Evolutionary conservation across 2,113 vertebrate species (phyloP).

Genomic region (Heliornis fulica): DNA sequence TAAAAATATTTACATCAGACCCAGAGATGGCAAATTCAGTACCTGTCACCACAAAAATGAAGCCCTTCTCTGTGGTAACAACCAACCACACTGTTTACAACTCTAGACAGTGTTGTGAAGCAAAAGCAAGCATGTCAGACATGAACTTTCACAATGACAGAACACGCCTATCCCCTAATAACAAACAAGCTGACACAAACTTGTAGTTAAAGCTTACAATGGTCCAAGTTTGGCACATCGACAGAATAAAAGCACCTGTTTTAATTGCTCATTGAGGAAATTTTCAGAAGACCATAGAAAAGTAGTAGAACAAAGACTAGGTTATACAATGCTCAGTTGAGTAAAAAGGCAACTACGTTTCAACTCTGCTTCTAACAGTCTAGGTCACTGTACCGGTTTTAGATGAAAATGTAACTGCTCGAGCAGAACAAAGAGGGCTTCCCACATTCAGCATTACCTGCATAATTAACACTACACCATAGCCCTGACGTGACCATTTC

Average conservation of each 20-base stretch:
- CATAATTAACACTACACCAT: not conserved
- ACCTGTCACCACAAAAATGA: not conserved
- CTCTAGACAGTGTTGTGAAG: not conserved
- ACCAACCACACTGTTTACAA: not conserved
- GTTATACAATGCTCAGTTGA: conserved; percentile 40
- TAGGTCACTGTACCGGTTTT: conserved; percentile 34
- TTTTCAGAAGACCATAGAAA: conserved; percentile 33
- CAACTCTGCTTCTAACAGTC: conserved; percentile 45
- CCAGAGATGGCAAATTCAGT: not conserved
- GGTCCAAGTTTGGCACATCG: conserved; percentile 71
- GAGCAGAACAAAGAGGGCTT: conserved; percentile 9
- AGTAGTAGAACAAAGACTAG: conserved; percentile 33
- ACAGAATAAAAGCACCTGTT: conserved; percentile 64
- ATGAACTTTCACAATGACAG: not conserved
- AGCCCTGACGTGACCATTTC: not conserved
- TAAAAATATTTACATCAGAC: not conserved
- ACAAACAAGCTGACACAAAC: not conserved
- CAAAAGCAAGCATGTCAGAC: conserved; percentile 6
- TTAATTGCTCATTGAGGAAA: not conserved
- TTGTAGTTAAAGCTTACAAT: conserved; percentile 26
- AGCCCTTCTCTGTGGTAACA: not conserved
- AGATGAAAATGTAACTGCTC: not conserved
- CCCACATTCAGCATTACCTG: conserved; percentile 11
- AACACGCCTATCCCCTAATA: not conserved
- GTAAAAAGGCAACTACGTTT: conserved; percentile 65